phyloP scores from a whole-genome alignment of 1,140 invertebrate genomes.

The Metopolophium dirhodum region DNA sequence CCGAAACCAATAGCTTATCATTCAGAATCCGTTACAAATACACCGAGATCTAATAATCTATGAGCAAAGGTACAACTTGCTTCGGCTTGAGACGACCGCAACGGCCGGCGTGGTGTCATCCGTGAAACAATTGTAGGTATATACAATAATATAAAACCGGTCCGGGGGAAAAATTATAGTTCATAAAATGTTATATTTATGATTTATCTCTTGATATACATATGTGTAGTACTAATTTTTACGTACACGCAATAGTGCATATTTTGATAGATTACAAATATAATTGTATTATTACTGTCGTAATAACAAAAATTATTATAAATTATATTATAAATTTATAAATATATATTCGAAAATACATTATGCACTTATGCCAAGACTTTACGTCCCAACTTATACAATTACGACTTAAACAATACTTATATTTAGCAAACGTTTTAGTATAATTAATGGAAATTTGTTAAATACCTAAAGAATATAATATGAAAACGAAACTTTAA shows the following conservation, averaged over 20 bases:
- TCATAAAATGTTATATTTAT: slow-evolving; percentile 3
- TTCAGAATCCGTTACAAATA: slow-evolving; percentile 27
- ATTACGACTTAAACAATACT: background rate
- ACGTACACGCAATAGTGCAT: background rate
- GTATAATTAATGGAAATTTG: background rate
- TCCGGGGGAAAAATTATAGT: background rate
- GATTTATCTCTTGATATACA: background rate
- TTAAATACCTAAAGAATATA: background rate
- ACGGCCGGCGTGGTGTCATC: background rate
- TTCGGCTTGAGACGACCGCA: background rate
- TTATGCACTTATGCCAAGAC: background rate
- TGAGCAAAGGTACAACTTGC: background rate
- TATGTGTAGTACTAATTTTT: background rate
- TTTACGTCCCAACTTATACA: background rate
- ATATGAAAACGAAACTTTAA: background rate
- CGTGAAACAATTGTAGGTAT: background rate
- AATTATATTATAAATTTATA: too few relatives aligned
- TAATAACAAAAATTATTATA: background rate
- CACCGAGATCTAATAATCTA: background rate
- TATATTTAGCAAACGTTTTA: background rate
- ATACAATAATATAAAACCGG: background rate
- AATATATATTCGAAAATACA: background rate
- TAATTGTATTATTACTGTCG: background rate
- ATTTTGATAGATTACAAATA: background rate
- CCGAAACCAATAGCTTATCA: background rate